Conservation (phyloP, 2,888 invertebrate species). For the Lepeophtheirus nordmannii region DNA sequence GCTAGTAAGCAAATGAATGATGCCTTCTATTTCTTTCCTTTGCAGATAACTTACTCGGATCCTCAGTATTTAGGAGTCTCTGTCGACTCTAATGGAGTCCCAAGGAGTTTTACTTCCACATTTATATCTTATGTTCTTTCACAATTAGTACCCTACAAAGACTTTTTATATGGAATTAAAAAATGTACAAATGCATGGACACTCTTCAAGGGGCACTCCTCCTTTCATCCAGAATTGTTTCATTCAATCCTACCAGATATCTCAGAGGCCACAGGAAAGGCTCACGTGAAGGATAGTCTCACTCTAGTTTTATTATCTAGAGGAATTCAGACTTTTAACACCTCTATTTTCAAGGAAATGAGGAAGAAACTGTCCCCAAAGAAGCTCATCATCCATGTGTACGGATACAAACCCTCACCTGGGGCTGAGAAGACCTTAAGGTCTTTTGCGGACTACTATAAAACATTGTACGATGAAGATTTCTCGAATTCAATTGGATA, state of each 20-base stretch:
- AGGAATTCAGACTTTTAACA: not conserved
- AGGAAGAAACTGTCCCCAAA: not conserved
- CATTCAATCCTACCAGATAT: not conserved
- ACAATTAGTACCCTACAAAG: conserved; percentile 1
- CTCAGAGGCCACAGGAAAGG: not conserved
- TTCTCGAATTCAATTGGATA: not conserved
- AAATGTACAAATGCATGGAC: not conserved
- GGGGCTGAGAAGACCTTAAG: not conserved
- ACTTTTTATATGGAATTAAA: not conserved
- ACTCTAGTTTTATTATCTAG: not conserved
- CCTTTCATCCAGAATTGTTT: not conserved
- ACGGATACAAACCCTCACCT: not conserved
- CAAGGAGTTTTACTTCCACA: not conserved
- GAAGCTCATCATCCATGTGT: not conserved
- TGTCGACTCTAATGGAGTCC: not conserved
- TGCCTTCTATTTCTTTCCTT: too few species aligned
- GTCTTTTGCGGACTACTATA: not conserved
- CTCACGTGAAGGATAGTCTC: not conserved
- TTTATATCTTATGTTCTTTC: not conserved
- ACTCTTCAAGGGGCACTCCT: not conserved
- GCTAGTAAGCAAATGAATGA: too few species aligned
- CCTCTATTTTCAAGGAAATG: not conserved
- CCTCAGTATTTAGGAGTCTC: not conserved
- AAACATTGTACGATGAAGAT: not conserved
- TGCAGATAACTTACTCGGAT: not conserved